phyloP scores from a whole-genome alignment of 2,113 vertebrate genomes.

The Oryzias curvinotus region DNA sequence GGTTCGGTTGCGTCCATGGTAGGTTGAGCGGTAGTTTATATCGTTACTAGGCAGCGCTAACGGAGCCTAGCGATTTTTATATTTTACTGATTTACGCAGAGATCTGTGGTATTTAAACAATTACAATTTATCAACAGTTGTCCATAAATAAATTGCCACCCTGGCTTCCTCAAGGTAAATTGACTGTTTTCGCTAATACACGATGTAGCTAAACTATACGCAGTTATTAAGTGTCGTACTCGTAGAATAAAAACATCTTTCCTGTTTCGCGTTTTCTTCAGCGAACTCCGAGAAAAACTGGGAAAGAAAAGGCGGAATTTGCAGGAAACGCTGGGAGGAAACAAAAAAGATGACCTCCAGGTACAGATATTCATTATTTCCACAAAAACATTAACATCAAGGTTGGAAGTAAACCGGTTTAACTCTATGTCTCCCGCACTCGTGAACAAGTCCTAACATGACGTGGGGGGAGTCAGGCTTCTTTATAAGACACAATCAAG shows the following conservation, averaged over 20 bases:
- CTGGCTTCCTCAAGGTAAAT: conserved; percentile 67
- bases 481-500: neutral
- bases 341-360: conserved; percentile 68
- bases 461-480: conserved; percentile 7
- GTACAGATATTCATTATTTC: conserved; percentile 35
- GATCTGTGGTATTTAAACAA: too few relatives aligned
- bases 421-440: too few relatives aligned
- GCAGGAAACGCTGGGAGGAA: conserved; percentile 59
- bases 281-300: conserved; percentile 66
- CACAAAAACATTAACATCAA: too few relatives aligned
- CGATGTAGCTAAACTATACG: too few relatives aligned
- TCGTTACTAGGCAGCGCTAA: conserved; percentile 75
- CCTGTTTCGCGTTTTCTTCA: conserved; percentile 17
- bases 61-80: neutral
- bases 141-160: neutral
- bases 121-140: too few relatives aligned
- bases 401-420: too few relatives aligned
- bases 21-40: conserved; percentile 59
- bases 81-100: too few relatives aligned
- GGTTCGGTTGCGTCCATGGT: conserved; percentile 18
- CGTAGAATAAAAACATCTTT: too few relatives aligned
- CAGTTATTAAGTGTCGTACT: too few relatives aligned
- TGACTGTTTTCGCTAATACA: too few relatives aligned
- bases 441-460: conserved; percentile 27
- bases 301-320: conserved; percentile 67